Conservation (phyloP, 2,888 invertebrate species). For the Druceiella hillmani region DNA sequence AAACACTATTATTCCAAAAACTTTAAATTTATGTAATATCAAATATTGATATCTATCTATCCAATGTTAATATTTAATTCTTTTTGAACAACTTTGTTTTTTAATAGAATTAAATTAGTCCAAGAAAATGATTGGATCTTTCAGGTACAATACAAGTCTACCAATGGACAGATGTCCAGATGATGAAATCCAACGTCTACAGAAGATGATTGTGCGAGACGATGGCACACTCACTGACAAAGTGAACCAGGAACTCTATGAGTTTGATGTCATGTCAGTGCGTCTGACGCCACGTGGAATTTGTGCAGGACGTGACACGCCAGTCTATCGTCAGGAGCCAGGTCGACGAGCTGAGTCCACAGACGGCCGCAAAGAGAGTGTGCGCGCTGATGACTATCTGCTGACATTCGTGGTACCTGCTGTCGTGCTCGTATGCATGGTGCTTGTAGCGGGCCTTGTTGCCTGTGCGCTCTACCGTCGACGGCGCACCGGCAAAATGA, state of each 20-base stretch:
- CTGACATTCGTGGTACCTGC: conserved; percentile 86
- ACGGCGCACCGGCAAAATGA: conserved; percentile 73
- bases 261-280: conserved; percentile 64
- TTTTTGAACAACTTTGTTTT: neutral
- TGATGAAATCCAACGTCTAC: conserved; percentile 66
- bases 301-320: conserved; percentile 42
- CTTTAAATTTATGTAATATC: too few relatives aligned
- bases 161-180: conserved; percentile 70
- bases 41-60: too few relatives aligned
- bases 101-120: neutral
- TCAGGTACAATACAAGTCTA: conserved; percentile 71
- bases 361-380: conserved; percentile 12
- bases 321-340: too few relatives aligned
- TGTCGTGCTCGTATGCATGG: conserved; percentile 81
- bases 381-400: conserved; percentile 56
- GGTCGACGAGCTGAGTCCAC: too few relatives aligned
- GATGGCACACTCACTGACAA: conserved; percentile 50
- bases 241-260: conserved; percentile 58
- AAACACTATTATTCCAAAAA: too few relatives aligned
- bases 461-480: conserved; percentile 84
- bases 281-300: conserved; percentile 55
- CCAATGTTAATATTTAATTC: neutral
- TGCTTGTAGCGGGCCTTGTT: conserved; percentile 78
- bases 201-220: conserved; percentile 64
- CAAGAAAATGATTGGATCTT: too few relatives aligned